A percentile compares a stretch with the other conserved stretches of the same genome.
These are phyloP conservation scores for Junco hyemalis DNA, from an alignment of 2,113 vertebrate species.

Conservation along the genomic window DNA sequence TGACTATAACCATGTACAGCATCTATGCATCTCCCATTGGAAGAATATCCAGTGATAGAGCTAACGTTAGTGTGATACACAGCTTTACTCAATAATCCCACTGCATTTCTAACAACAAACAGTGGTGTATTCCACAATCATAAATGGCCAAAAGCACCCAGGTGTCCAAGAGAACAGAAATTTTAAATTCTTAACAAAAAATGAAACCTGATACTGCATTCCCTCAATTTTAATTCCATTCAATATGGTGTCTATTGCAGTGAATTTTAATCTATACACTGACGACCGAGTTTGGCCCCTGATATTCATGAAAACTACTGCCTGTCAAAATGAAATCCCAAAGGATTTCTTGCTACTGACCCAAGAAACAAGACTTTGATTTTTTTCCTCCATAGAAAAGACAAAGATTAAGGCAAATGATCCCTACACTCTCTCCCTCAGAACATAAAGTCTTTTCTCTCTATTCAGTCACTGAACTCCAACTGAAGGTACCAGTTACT, in stretches of 20 bases:
- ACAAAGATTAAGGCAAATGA: not conserved
- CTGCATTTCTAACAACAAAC: slow-evolving; percentile 25
- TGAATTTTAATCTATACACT: not conserved
- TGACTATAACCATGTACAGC: slow-evolving; percentile 69
- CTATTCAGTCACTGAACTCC: slow-evolving; percentile 5
- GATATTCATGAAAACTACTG: not conserved
- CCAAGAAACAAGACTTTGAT: not conserved
- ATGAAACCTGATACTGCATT: not conserved
- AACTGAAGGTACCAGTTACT: slow-evolving; percentile 6
- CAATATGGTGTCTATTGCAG: not conserved
- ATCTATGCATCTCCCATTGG: slow-evolving; percentile 73
- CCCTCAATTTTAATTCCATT: not conserved
- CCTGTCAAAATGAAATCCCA: not conserved
- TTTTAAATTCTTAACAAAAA: not conserved
- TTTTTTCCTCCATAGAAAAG: not conserved
- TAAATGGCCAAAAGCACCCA: not conserved
- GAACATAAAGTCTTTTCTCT: not conserved
- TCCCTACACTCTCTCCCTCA: not conserved
- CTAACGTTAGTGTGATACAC: slow-evolving; percentile 63
- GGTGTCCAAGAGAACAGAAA: not conserved
- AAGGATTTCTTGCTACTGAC: not conserved
- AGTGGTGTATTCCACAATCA: slow-evolving; percentile 29
- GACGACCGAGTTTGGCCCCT: not conserved
- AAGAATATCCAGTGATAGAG: slow-evolving; percentile 71
- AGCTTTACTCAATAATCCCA: slow-evolving; percentile 44